Evolutionary conservation across 2,797 vertebrate genomes (phyloP), one percentile per base, ranked within the genome.

Genomic region (Fratercula arctica): DNA sequence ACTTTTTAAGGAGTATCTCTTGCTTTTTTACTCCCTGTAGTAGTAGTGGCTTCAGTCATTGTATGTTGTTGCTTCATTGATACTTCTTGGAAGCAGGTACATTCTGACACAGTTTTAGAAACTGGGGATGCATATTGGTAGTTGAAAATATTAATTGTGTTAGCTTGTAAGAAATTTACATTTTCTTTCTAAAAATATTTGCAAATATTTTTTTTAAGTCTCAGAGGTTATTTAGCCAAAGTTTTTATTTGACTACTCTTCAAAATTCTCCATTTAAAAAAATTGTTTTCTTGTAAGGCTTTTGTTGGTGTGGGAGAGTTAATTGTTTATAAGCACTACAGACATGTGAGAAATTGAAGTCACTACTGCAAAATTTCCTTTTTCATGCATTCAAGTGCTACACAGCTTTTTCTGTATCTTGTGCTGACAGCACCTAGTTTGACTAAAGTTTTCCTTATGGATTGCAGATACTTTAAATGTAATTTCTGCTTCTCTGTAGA

Each of bases 391-490:
- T 85, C 39, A 85, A 6, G 48, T 66, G 25, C 78, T 94, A 54
- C 13, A 33, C 33, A 77, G 68, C 45, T 72, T 80, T 91, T 85
- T 12, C 25, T 70, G 12, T 69, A 24, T 88, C 33, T 95, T 29
- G 23, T 61, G 48, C 84, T 80, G 53, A 80, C 63, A 77, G 37
- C n/a, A 48, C 21, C 31, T 90, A 69, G 19, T 60, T 80, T 85
- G 57, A 67, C 53, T 91, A 10, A 72, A 82, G 75, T 83, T 92
- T 90, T 95, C 50, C 35, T 87, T 75, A 33, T 45, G 50, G 26
- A 80, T 92, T 53, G 78, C 51, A 68, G 72, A 77, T 83, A 81
- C 8, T 93, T 95, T 78, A 94, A 89, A 90, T 92, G 80, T 85
- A 90, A 91, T 93, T 93, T 84, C 43, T 92, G 45, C 19, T 88